Percentiles rank a stretch among this genome's conserved stretches.
These are phyloP conservation scores for Cecropterus lyciades DNA, from an alignment of 1,140 invertebrate genomes.

Conservation along the genomic window DNA sequence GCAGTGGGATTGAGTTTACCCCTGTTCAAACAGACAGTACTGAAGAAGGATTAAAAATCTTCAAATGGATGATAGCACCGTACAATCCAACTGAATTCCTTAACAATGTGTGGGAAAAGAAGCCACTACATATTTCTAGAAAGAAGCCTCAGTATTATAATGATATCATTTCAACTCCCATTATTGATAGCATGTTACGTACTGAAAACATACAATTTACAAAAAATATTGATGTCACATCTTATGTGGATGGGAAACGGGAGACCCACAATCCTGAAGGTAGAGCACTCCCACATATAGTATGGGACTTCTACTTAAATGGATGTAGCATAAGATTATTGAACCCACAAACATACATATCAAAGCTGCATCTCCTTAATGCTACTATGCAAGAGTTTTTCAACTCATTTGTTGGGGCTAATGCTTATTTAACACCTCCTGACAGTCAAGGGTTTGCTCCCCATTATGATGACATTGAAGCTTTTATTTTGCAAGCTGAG, in stretches of 20 bases:
- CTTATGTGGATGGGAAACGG: conserved; percentile 91
- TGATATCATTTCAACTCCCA: conserved; percentile 89
- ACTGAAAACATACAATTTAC: conserved; percentile 91
- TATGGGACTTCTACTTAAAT: conserved; percentile 96
- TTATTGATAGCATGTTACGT: conserved; percentile 92
- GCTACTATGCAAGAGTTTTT: conserved; percentile 97
- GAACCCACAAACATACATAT: conserved; percentile 95
- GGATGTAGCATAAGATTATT: conserved; percentile 96
- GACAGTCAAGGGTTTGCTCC: conserved; percentile 98
- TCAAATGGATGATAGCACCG: conserved; percentile 90
- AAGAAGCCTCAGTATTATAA: conserved; percentile 88
- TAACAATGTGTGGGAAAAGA: conserved; percentile 91
- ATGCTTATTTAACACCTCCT: conserved; percentile 97
- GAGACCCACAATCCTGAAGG: conserved; percentile 95
- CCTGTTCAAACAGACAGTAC: conserved; percentile 85
- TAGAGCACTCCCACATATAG: conserved; percentile 88
- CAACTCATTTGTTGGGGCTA: conserved; percentile 96
- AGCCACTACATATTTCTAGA: conserved; percentile 90
- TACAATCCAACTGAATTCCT: conserved; percentile 87
- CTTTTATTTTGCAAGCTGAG: conserved; percentile 98
- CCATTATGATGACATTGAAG: conserved; percentile 99
- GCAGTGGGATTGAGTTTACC: conserved; percentile 58
- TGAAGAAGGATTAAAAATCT: conserved; percentile 85
- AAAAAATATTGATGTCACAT: conserved; percentile 96
- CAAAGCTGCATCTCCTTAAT: conserved; percentile 86